Base-by-base conservation (phyloP, 2,888 invertebrate genomes). In the Petrolisthes cinctipes region DNA sequence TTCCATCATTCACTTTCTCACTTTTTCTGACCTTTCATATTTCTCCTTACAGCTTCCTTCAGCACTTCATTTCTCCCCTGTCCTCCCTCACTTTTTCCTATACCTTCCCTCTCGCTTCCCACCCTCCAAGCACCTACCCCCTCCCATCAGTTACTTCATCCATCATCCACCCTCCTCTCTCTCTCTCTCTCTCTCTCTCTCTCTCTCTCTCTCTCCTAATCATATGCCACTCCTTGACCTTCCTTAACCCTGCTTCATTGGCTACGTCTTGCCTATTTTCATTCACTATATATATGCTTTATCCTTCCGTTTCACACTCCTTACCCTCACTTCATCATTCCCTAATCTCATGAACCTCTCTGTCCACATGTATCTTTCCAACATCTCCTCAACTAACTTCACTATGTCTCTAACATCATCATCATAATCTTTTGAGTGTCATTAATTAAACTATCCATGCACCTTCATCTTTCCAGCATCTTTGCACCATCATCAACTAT, bases 101-200 rank as follows among this genome's bases (percentile, higher is more conserved):
- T n/a, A 14, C 20, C 17, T n/a, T 71, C n/a, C 71, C 20, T 20
- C 71, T 71, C n/a, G 6, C 20, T n/a, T 20, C 0, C 71, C 20
- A 6, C 71, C 71, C 71, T n/a, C n/a, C n/a, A 6, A 37, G n/a
- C 71, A 6, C 71, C n/a, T n/a, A 11, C 20, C n/a, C 71, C 66
- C 61, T 61, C 61, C 53, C 53, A 51, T 68, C 51, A 51, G 68
- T 82, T 20, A 11, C 82, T 82, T n/a, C 14, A 14, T 82, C 82
- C 53, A 37, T 68, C 68, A 17, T 37, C 17, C 82, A 51, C 51
- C 51, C 68, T 37, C 53, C 51, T 17, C 20, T 51, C 17, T 68
- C 51, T 14, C 56, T 51, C 17, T 54, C 54, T 54, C 53, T 54
- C 7, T 79, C 17, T 79, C 54, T n/a, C 17, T 51, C 17, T 17